These are phyloP conservation scores for Octodonta nipae DNA, from an alignment of 2,888 invertebrate genomes.

Conservation along the genomic window DNA sequence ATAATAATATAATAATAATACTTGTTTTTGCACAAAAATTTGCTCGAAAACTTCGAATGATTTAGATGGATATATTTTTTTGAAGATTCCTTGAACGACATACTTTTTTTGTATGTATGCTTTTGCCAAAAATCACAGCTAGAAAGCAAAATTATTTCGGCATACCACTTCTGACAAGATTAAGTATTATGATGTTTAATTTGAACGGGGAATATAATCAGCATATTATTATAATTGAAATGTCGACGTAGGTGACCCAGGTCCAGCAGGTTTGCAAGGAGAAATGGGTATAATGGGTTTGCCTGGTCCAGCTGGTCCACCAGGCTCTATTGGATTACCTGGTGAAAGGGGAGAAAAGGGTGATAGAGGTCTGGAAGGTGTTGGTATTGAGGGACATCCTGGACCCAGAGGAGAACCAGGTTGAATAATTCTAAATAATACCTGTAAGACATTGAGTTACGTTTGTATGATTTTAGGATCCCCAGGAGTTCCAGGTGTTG, in stretches of 20 bases:
- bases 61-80: no score
- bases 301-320: conserved; percentile 45
- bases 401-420: conserved; percentile 60
- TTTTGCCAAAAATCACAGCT: no score
- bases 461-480: conserved; percentile 37
- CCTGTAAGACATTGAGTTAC: conserved; percentile 1
- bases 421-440: conserved; percentile 20
- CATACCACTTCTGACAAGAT: no score
- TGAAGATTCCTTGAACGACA: no score
- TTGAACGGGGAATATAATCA: no score
- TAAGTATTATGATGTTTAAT: no score
- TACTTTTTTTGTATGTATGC: no score
- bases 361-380: conserved; percentile 55
- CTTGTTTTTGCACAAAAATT: no score
- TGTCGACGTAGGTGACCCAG: conserved; percentile 56
- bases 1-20: no score
- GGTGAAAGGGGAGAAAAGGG: conserved; percentile 65
- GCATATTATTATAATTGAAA: no score
- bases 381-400: conserved; percentile 58
- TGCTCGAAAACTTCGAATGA: no score
- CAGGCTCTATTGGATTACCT: conserved; percentile 45
- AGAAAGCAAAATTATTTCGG: no score
- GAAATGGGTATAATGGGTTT: conserved; percentile 53
- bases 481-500: conserved; percentile 53
- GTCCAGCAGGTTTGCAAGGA: conserved; percentile 50